Percentiles rank a stretch among this genome's conserved stretches.
These are phyloP conservation scores for Ceyx cyanopectus DNA, from an alignment of 2,113 vertebrate species.

Conservation along the genomic window DNA sequence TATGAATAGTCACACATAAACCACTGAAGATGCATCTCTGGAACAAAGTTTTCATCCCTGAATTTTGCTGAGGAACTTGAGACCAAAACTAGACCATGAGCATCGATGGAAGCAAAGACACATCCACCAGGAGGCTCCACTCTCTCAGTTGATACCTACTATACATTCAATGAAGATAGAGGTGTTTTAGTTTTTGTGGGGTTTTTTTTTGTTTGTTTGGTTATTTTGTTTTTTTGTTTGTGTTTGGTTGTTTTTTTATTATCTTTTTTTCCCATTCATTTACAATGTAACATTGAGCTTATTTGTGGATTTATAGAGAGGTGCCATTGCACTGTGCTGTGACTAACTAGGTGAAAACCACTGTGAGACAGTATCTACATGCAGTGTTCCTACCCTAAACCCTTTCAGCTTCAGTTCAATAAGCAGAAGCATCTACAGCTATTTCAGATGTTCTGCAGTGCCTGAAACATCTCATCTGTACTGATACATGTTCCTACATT, in stretches of 20 bases:
- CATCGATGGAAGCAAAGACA: background rate
- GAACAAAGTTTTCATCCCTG: background rate
- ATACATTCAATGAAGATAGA: background rate
- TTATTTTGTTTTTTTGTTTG: too few species aligned
- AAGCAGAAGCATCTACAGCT: background rate
- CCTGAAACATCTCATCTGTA: background rate
- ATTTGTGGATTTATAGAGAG: background rate
- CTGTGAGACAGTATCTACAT: background rate
- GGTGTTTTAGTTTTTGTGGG: too few species aligned
- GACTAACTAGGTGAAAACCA: background rate
- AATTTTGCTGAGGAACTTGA: background rate
- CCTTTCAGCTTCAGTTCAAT: background rate
- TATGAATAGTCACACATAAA: background rate
- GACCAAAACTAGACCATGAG: background rate
- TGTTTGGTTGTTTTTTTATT: too few species aligned
- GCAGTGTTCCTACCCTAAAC: background rate
- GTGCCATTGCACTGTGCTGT: background rate
- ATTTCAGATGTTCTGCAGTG: background rate
- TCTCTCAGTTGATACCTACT: background rate
- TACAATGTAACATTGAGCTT: background rate
- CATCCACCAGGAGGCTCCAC: background rate
- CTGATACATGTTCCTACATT: background rate
- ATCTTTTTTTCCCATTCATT: background rate
- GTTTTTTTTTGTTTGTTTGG: too few species aligned
- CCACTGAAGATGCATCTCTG: background rate